Conservation (phyloP, 2,888 invertebrate species). For the Drosophila lutescens region DNA sequence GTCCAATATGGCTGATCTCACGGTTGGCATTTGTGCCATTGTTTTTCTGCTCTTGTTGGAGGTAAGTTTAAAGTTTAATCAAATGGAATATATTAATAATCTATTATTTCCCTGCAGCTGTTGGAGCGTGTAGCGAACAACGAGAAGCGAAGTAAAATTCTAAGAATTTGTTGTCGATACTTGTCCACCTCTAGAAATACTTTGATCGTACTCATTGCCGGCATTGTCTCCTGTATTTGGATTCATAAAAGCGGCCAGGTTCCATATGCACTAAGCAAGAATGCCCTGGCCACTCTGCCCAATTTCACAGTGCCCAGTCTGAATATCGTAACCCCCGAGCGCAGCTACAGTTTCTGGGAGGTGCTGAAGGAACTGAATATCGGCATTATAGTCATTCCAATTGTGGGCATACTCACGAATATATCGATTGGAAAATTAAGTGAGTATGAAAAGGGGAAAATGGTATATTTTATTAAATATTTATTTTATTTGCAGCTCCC, state of each 20-base stretch:
- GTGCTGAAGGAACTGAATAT: conserved; percentile 90
- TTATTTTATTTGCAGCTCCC: conserved; percentile 85
- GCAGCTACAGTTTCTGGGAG: conserved; percentile 86
- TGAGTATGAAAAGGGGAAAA: conserved; percentile 85
- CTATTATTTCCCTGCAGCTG: conserved; percentile 84
- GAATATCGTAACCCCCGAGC: conserved; percentile 86
- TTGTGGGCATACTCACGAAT: conserved; percentile 95
- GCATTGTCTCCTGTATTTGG: conserved; percentile 86
- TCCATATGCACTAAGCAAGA: conserved; percentile 86
- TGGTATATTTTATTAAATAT: not conserved
- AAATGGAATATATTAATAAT: too few relatives aligned
- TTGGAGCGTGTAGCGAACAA: conserved; percentile 86
- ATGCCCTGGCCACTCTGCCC: conserved; percentile 89
- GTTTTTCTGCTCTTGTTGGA: conserved; percentile 88
- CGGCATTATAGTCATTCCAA: conserved; percentile 92
- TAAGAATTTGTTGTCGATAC: conserved; percentile 88
- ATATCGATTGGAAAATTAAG: conserved; percentile 97
- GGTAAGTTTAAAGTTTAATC: conserved; percentile 84
- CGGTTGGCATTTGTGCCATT: conserved; percentile 89
- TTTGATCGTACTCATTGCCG: conserved; percentile 88
- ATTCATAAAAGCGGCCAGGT: conserved; percentile 85
- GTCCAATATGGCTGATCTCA: conserved; percentile 87
- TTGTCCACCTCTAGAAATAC: conserved; percentile 92
- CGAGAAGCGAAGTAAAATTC: conserved; percentile 74
- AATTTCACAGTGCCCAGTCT: conserved; percentile 88